Conservation (phyloP, 2,113 vertebrate genomes). For the Fulica atra region DNA sequence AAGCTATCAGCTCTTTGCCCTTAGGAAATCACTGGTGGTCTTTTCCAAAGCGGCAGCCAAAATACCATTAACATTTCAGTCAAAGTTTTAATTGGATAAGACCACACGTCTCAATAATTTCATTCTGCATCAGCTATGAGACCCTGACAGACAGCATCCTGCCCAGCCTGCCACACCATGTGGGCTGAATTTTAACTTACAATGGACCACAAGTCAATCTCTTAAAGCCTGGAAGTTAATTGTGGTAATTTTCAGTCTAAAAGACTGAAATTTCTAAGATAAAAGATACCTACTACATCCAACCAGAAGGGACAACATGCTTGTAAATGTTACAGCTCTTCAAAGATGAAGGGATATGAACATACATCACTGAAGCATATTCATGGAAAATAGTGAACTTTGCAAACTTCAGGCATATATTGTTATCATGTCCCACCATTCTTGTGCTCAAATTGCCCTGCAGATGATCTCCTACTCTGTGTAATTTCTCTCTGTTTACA, state of each 20-base stretch:
- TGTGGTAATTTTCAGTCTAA: background rate
- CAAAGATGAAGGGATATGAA: background rate
- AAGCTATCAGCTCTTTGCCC: background rate
- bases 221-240: background rate
- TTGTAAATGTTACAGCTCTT: background rate
- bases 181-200: background rate
- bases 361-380: background rate
- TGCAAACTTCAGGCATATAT: background rate
- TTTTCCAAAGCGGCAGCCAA: background rate
- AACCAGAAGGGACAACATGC: background rate
- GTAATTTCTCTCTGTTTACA: background rate
- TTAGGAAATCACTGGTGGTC: constrained; percentile 13
- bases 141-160: background rate
- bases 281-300: background rate
- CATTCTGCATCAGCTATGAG: background rate
- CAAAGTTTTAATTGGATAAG: background rate
- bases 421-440: background rate
- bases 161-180: background rate
- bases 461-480: background rate
- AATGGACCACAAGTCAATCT: background rate
- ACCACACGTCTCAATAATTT: background rate
- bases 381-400: background rate
- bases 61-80: background rate
- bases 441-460: background rate
- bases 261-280: background rate